phyloP scores from a whole-genome alignment of 2,797 vertebrate species.

The Microctenopoma stevenorrisi region DNA sequence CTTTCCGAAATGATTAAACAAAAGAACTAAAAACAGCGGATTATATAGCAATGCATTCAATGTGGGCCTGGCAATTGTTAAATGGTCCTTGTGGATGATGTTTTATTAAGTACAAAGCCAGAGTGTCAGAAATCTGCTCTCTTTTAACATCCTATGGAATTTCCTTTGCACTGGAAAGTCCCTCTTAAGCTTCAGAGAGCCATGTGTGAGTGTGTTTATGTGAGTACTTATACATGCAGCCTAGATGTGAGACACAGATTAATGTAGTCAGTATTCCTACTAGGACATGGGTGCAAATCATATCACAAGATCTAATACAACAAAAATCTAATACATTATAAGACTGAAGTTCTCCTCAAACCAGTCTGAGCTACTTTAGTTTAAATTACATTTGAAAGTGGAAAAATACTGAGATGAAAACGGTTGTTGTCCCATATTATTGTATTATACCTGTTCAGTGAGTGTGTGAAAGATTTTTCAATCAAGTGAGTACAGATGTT shows the following conservation, averaged over 20 bases:
- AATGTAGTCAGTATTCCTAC: conserved; percentile 50
- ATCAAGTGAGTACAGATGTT: too few species aligned
- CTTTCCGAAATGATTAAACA: conserved; percentile 3
- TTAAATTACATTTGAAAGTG: too few species aligned
- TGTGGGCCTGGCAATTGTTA: conserved; percentile 52
- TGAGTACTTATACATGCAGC: conserved; percentile 12
- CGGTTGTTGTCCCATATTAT: too few species aligned
- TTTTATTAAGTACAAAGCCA: conserved; percentile 71
- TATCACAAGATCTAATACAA: not conserved
- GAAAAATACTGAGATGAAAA: too few species aligned
- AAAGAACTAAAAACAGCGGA: conserved; percentile 40
- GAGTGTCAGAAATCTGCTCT: conserved; percentile 63
- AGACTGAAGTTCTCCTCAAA: too few species aligned
- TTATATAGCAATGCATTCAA: conserved; percentile 54
- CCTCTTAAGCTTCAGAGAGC: conserved; percentile 38
- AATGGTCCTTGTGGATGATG: conserved; percentile 52
- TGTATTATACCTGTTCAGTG: too few species aligned
- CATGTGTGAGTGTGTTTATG: conserved; percentile 25
- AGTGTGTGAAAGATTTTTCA: too few species aligned
- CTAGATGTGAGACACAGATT: conserved; percentile 53
- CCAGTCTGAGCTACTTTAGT: too few species aligned
- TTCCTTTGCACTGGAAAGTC: conserved; percentile 68
- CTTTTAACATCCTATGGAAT: conserved; percentile 69
- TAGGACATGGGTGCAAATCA: not conserved
- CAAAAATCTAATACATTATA: too few species aligned